Evolutionary conservation across 2,113 vertebrate genomes (phyloP), one percentile per base, ranked within the genome.

Genomic region (Xenopus laevis): DNA sequence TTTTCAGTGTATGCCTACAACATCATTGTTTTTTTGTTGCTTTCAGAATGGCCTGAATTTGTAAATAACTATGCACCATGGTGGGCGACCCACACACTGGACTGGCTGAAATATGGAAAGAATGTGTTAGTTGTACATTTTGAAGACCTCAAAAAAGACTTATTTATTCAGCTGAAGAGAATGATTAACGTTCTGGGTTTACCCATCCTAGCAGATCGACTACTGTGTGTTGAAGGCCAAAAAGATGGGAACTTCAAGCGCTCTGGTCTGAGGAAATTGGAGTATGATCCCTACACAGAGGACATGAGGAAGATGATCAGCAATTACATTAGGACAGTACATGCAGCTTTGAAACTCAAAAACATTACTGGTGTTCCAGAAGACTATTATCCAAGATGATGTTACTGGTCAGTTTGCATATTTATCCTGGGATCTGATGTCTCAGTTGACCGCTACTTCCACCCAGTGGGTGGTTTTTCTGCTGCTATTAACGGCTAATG

Each of bases 231-330:
- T 1, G 96, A 98, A 83, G 92, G 95, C 0, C 97, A 98, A 83
- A 98, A 98, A 81, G 97, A 99, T 0, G 97, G 97, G 18, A 98
- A 96, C 87, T 99, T 99, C 78, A 99, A 99, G 79, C 91, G 97
- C 1, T 98, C 97, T 0, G 97, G 96, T 16, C 86, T 98, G 10
- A 82, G 96, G 2, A 98, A 99, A 27, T 83, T 98, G 7, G 96
- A 98, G 78, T 98, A 94, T 0, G 91, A 99, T 84, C 97, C 97
- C 0, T 99, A 97, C 81, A 97, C 96, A 0, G 78, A 87, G 0
- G 94, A 96, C 79, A 98, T 99, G 97, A 86, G 88, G 73, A 83
- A 84, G 16, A 63, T 52, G 61, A 99, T 99, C 74, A 81, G 90
- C 0, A 78, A 89, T 73, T 94, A 96, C 82, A 95, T 99, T 88